Conservation (phyloP, 2,797 vertebrate genomes). For the Helarctos malayanus region DNA sequence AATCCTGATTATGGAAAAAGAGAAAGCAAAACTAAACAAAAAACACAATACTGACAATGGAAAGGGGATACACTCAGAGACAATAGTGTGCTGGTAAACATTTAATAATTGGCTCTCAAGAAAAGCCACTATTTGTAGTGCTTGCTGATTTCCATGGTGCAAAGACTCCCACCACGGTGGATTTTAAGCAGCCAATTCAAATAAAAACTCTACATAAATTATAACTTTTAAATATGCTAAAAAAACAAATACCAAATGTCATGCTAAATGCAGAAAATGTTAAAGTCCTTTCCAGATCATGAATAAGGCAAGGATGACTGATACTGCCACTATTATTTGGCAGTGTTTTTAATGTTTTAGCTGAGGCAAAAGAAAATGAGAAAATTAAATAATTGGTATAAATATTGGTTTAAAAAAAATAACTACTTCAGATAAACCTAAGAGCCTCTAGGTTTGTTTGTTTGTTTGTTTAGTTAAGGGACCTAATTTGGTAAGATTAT, state of each 20-base stretch:
- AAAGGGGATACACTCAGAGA: not conserved
- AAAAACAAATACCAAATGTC: slow-evolving; percentile 51
- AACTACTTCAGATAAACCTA: slow-evolving; percentile 28
- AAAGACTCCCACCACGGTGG: slow-evolving; percentile 28
- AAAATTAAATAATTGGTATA: slow-evolving; percentile 53
- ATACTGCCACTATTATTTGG: slow-evolving; percentile 9
- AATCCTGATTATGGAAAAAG: slow-evolving; percentile 46
- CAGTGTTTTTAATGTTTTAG: slow-evolving; percentile 41
- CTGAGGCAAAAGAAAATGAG: slow-evolving; percentile 59
- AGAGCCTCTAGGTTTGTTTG: not conserved
- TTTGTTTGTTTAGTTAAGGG: not conserved
- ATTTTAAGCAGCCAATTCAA: slow-evolving; percentile 54
- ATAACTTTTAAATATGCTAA: not conserved
- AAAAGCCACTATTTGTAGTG: slow-evolving; percentile 25
- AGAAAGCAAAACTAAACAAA: not conserved
- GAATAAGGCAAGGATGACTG: slow-evolving; percentile 20
- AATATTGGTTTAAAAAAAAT: slow-evolving; percentile 31
- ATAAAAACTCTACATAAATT: slow-evolving; percentile 56
- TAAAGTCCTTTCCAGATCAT: slow-evolving; percentile 7
- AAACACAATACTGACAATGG: not conserved
- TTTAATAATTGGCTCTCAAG: not conserved
- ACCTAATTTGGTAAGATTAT: slow-evolving; percentile 34
- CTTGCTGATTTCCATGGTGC: slow-evolving; percentile 30
- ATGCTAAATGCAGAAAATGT: slow-evolving; percentile 33
- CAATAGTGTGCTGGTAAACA: not conserved